Evolutionary conservation across 2,113 vertebrate species (phyloP).

Genomic region (Pogona vitticeps): DNA sequence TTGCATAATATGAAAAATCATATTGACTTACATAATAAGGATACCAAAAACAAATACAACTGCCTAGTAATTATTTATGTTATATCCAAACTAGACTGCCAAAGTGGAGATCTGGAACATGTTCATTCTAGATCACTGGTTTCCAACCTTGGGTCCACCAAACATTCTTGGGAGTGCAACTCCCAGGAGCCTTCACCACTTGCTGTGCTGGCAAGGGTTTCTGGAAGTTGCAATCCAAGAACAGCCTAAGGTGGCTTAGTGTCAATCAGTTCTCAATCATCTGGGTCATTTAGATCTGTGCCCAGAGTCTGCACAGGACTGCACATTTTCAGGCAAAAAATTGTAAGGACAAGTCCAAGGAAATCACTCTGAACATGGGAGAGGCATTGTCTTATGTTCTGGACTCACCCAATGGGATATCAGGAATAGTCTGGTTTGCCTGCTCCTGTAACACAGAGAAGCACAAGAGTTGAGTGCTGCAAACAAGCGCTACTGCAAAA

Average conservation of each 20-base stretch:
- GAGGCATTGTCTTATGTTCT: background rate
- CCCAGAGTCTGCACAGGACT: background rate
- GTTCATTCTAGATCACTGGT: too few relatives aligned
- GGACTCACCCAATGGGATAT: conserved; percentile 77
- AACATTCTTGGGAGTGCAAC: background rate
- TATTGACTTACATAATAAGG: too few relatives aligned
- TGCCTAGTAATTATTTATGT: too few relatives aligned
- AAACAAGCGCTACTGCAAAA: background rate
- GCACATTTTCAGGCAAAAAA: background rate
- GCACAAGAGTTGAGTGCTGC: background rate
- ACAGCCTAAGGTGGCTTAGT: background rate
- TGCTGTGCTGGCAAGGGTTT: background rate
- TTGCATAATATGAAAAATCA: too few relatives aligned
- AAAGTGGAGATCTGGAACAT: too few relatives aligned
- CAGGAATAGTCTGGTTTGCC: conserved; percentile 16
- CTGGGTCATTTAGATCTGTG: background rate
- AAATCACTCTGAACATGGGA: background rate
- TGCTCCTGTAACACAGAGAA: conserved; percentile 58
- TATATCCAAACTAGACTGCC: too few relatives aligned
- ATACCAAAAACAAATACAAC: too few relatives aligned
- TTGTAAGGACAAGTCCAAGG: background rate
- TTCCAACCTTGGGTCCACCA: too few relatives aligned
- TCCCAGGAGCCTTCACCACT: background rate
- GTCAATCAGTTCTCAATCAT: background rate
- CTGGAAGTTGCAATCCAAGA: background rate